Evolutionary conservation across 1,140 invertebrate species (phyloP).

Genomic region (Pararge aegeria): DNA sequence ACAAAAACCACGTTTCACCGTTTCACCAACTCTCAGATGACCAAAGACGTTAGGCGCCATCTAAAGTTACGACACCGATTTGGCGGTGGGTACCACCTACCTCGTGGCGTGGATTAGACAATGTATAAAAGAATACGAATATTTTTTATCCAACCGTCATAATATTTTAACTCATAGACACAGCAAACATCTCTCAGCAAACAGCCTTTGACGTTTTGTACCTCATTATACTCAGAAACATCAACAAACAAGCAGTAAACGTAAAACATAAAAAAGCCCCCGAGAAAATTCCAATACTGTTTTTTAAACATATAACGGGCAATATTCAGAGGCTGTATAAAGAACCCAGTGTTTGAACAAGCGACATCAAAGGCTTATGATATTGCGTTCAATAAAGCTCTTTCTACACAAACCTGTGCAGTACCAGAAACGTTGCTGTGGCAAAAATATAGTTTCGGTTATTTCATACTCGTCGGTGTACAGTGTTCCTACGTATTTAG

Average conservation of each 20-base stretch:
- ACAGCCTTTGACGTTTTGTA: slow-evolving; percentile 6
- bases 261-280: slow-evolving; percentile 4
- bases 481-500: too few species aligned
- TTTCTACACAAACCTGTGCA: neutral
- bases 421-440: neutral
- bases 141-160: too few species aligned
- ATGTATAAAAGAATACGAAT: too few species aligned
- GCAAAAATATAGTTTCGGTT: too few species aligned
- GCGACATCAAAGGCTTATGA: slow-evolving; percentile 7
- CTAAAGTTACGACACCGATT: too few species aligned
- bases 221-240: slow-evolving; percentile 16
- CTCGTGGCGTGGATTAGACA: too few species aligned
- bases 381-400: neutral
- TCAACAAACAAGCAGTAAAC: slow-evolving; percentile 18
- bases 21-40: too few species aligned
- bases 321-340: slow-evolving; percentile 18
- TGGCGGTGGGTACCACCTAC: too few species aligned
- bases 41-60: too few species aligned
- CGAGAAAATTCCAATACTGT: slow-evolving; percentile 9
- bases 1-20: too few species aligned
- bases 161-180: too few species aligned
- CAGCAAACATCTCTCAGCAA: neutral
- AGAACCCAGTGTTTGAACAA: slow-evolving; percentile 14
- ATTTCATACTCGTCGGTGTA: too few species aligned
- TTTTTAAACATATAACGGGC: slow-evolving; percentile 19